Base-by-base conservation (phyloP, 2,888 invertebrate genomes). In the Pyrochroa serraticornis region DNA sequence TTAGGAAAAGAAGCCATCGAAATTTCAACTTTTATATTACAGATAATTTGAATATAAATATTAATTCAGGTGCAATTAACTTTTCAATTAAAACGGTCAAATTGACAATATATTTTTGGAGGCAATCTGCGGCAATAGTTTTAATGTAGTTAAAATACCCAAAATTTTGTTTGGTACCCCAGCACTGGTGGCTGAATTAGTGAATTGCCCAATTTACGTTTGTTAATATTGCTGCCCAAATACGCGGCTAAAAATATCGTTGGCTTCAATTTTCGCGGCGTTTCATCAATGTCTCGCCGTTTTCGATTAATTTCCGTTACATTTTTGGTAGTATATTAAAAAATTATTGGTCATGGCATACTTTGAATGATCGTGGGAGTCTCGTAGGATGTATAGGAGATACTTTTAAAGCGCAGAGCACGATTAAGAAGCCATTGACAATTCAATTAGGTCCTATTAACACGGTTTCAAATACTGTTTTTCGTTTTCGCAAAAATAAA, bases 321-420 rank as follows among this genome's bases (percentile, higher is more conserved):
- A 5, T 22, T 22, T 22, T 22, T 5, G 22, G 22, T 22, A 22
- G 22, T 22, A 22, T 22, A 22, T 22, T 31, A n/a, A 22, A 46
- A 45, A 46, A 36, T 13, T 22, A 35, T n/a, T 35, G 36, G 13
- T 38, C 42, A 31, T 46, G 53, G 45, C 53, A 53, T 30, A 53
- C 53, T 53, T 53, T 30, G 12, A 38, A 30, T 35, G 13, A 22
- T 31, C 55, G 55, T 55, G 37, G 55, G 55, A 55, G 55, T 55
- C 22, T 33, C 22, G 53, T 54, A 32, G 53, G 47, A 32, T 13
- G 45, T 8, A 13, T 5, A 9, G 10, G 36, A 35, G n/a, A 10
- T 35, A 35, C n/a, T 9, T 35, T 35, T 35, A 22, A 22, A 22
- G 22, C 22, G 22, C 22, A 22, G 2, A 22, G 22, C 22, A 22